phyloP scores from a whole-genome alignment of 2,797 vertebrate species.

The Hyperoplus immaculatus region DNA sequence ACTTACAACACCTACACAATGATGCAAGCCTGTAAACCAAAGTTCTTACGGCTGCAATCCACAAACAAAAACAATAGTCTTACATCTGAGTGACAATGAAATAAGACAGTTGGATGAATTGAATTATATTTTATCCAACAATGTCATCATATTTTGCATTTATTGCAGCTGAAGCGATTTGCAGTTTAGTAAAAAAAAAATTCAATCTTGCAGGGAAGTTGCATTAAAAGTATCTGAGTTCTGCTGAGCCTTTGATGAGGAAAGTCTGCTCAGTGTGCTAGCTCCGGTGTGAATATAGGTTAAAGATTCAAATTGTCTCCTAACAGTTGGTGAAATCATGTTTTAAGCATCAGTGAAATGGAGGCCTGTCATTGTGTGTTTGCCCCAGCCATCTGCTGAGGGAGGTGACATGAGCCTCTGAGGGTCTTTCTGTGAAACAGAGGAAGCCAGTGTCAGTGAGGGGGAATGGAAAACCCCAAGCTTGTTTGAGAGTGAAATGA shows the following conservation, averaged over 20 bases:
- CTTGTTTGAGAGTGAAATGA: constrained; percentile 63
- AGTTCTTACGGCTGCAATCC: constrained; percentile 46
- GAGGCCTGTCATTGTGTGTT: constrained; percentile 67
- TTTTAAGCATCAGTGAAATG: constrained; percentile 72
- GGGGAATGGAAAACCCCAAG: constrained; percentile 46
- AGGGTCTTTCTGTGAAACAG: constrained; percentile 68
- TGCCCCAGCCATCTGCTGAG: constrained; percentile 75
- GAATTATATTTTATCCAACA: constrained; percentile 36
- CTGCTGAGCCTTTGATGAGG: constrained; percentile 44
- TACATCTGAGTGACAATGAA: constrained; percentile 39
- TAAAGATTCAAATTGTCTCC: constrained; percentile 67
- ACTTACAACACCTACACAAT: constrained; percentile 63
- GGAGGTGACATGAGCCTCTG: constrained; percentile 68
- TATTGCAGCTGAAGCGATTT: constrained; percentile 26
- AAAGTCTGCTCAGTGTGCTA: constrained; percentile 34
- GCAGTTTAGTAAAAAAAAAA: constrained; percentile 23
- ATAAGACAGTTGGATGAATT: constrained; percentile 27
- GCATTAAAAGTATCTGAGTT: constrained; percentile 31
- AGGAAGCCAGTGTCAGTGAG: constrained; percentile 58
- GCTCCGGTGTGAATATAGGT: constrained; percentile 66
- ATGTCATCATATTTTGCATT: constrained; percentile 29
- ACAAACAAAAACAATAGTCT: constrained; percentile 34
- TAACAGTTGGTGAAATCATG: constrained; percentile 63
- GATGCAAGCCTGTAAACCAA: constrained; percentile 60
- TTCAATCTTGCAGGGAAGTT: constrained; percentile 33